Conservation (phyloP, 1,140 invertebrate genomes). For the Trachymyrmex septentrionalis region DNA sequence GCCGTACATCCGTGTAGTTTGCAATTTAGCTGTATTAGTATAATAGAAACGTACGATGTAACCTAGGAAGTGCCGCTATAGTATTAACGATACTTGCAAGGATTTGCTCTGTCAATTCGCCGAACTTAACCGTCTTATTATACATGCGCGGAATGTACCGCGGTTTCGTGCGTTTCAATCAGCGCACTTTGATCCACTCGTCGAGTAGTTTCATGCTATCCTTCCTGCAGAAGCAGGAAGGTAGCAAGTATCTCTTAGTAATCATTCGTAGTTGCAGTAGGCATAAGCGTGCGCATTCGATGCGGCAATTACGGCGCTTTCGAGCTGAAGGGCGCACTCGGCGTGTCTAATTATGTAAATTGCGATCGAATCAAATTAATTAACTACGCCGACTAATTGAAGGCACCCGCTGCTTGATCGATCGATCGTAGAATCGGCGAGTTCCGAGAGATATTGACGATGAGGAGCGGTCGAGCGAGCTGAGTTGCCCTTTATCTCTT, state of each 20-base stretch:
- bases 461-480: no score
- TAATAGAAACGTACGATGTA: background rate
- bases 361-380: conserved; percentile 71
- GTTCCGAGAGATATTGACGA: conserved; percentile 18
- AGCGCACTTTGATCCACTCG: conserved; percentile 37
- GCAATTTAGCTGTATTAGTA: background rate
- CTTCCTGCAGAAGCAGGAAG: conserved; percentile 38
- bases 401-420: conserved; percentile 67
- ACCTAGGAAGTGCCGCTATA: background rate
- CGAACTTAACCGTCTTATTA: conserved; percentile 36
- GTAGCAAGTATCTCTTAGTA: conserved; percentile 28
- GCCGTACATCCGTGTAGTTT: background rate
- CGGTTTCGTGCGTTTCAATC: conserved; percentile 35
- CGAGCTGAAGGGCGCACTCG: conserved; percentile 20
- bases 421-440: conserved; percentile 61
- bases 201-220: conserved; percentile 21
- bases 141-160: background rate
- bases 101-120: conserved; percentile 22
- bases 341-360: conserved; percentile 72
- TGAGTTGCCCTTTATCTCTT: conserved; percentile 26
- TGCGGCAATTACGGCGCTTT: conserved; percentile 48
- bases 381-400: conserved; percentile 69
- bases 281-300: conserved; percentile 50
- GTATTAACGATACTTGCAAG: conserved; percentile 38
- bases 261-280: conserved; percentile 35